phyloP scores from a whole-genome alignment of 2,888 invertebrate genomes.

The Lordiphosa andalusiaca region DNA sequence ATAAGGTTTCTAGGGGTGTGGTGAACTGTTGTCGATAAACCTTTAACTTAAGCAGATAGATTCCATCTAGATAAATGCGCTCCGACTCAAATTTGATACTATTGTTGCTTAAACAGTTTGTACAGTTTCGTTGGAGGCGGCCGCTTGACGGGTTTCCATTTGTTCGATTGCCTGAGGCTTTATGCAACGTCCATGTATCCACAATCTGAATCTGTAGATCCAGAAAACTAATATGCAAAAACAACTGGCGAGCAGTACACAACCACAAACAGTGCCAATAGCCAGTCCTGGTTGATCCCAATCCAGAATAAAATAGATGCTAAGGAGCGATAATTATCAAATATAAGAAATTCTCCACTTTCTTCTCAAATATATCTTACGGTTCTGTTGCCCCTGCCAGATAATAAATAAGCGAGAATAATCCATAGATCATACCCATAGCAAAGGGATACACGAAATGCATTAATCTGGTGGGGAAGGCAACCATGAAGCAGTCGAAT shows the following conservation, averaged over 20 bases:
- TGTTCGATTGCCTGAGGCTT: slow-evolving; percentile 10
- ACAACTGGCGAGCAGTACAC: slow-evolving; percentile 42
- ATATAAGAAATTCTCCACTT: background rate
- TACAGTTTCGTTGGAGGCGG: slow-evolving; percentile 2
- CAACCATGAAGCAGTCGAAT: slow-evolving; percentile 85
- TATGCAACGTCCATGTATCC: slow-evolving; percentile 37
- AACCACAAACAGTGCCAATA: slow-evolving; percentile 43
- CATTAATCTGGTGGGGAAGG: slow-evolving; percentile 85
- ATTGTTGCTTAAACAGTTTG: slow-evolving; percentile 13
- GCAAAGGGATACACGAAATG: slow-evolving; percentile 84
- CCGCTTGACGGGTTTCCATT: slow-evolving; percentile 9
- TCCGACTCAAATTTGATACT: too few relatives aligned
- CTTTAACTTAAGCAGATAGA: too few relatives aligned
- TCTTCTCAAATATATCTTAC: slow-evolving; percentile 63
- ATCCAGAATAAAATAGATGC: slow-evolving; percentile 86
- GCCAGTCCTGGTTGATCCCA: slow-evolving; percentile 84
- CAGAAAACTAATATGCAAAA: slow-evolving; percentile 63
- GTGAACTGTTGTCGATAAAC: too few relatives aligned
- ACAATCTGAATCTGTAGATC: slow-evolving; percentile 45
- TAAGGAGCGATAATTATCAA: slow-evolving; percentile 76
- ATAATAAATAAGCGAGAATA: slow-evolving; percentile 84
- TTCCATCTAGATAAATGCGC: too few relatives aligned
- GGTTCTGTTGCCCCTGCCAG: slow-evolving; percentile 81
- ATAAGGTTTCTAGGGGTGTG: too few relatives aligned
- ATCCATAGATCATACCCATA: slow-evolving; percentile 82